These are phyloP conservation scores for Sander lucioperca DNA, from an alignment of 2,113 vertebrate genomes.

Conservation along the genomic window DNA sequence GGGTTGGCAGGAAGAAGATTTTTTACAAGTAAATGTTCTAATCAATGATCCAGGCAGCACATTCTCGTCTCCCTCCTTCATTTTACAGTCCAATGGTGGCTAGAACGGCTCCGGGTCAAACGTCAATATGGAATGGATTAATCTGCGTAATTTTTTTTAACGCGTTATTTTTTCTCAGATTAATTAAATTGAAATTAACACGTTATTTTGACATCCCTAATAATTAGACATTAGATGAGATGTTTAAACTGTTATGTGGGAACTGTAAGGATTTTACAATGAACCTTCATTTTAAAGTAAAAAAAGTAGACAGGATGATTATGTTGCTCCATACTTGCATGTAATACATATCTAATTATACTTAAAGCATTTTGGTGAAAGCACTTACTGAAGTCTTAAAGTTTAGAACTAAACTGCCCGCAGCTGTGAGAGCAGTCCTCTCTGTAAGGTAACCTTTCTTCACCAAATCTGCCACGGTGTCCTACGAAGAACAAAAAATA, in stretches of 20 bases:
- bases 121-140: too few species aligned
- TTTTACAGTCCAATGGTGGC: too few species aligned
- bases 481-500: slow-evolving; percentile 78
- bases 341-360: background rate
- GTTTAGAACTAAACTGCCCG: slow-evolving; percentile 85
- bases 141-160: too few species aligned
- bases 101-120: too few species aligned
- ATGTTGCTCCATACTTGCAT: background rate
- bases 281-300: background rate
- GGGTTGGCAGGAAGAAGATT: too few species aligned
- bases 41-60: too few species aligned
- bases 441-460: slow-evolving; percentile 88
- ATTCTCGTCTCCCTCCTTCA: too few species aligned
- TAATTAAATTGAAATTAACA: too few species aligned
- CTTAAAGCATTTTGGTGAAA: background rate
- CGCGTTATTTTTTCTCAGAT: too few species aligned
- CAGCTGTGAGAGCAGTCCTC: slow-evolving; percentile 85
- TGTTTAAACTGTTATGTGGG: background rate
- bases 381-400: slow-evolving; percentile 88
- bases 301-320: background rate
- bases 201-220: too few species aligned
- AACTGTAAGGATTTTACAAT: background rate
- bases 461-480: slow-evolving; percentile 85
- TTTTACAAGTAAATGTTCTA: too few species aligned
- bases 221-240: background rate